These are phyloP conservation scores for Lissonota sp. DNA, from an alignment of 2,888 invertebrate species.

Conservation along the genomic window DNA sequence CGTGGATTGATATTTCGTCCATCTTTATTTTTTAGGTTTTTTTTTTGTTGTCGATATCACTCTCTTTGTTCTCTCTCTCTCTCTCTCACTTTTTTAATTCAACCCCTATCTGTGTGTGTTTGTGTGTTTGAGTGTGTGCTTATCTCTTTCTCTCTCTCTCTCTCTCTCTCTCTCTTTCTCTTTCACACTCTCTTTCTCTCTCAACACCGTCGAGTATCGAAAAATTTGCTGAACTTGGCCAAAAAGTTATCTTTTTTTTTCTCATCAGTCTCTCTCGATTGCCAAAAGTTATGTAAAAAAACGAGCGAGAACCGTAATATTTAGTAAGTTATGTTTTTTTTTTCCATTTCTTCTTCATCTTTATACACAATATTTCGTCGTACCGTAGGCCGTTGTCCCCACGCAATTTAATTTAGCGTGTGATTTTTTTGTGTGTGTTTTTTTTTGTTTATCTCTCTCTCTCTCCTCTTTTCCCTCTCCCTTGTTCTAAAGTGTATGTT, in stretches of 20 bases:
- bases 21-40: no score
- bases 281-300: conserved; percentile 64
- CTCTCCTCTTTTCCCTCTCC: conserved; percentile 28
- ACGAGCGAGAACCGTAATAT: conserved; percentile 62
- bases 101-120: conserved; percentile 62
- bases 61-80: conserved; percentile 44
- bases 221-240: conserved; percentile 64
- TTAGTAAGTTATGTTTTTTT: conserved; percentile 57
- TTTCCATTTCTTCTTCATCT: conserved; percentile 56
- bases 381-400: conserved; percentile 79
- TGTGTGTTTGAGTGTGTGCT: conserved; percentile 48
- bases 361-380: conserved; percentile 71
- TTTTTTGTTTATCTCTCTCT: conserved; percentile 67
- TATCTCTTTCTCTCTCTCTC: conserved; percentile 25
- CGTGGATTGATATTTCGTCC: conserved; percentile 65
- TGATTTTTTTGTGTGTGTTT: conserved; percentile 74
- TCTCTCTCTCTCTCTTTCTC: no score
- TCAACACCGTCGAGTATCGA: conserved; percentile 63
- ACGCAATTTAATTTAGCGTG: conserved; percentile 80
- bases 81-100: conserved; percentile 31
- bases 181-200: no score
- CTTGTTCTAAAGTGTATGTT: conserved; percentile 59
- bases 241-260: conserved; percentile 59
- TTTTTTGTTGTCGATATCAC: conserved; percentile 16
- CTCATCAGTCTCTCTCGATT: conserved; percentile 60